Conservation (phyloP, 2,888 invertebrate genomes). For the Brachypterus glaber region DNA sequence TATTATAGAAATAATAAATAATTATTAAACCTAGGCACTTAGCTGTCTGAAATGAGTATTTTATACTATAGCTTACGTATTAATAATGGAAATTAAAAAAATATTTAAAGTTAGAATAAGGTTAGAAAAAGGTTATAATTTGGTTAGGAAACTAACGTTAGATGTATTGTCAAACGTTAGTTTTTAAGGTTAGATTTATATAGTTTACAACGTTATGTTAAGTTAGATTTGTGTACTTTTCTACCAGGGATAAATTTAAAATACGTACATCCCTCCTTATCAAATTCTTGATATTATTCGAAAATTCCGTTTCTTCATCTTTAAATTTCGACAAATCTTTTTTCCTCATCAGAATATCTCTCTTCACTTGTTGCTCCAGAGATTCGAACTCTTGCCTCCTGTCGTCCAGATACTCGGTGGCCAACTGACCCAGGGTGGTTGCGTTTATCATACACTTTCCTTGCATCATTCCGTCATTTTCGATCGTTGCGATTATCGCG, state of each 20-base stretch:
- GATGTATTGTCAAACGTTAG: no score
- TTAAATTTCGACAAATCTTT: conserved; percentile 46
- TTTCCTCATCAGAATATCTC: conserved; percentile 53
- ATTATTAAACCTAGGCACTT: no score
- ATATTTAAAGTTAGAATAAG: no score
- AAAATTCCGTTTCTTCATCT: conserved; percentile 37
- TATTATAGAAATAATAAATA: no score
- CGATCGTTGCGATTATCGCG: conserved; percentile 49
- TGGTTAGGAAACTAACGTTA: no score
- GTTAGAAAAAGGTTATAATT: no score
- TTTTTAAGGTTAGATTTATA: no score
- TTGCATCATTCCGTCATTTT: conserved; percentile 50
- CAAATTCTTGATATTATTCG: conserved; percentile 40
- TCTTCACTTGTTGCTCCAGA: conserved; percentile 50
- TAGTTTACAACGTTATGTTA: no score
- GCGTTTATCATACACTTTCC: conserved; percentile 53
- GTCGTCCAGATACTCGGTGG: conserved; percentile 57
- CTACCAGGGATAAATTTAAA: background rate
- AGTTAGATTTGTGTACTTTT: no score
- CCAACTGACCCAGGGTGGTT: conserved; percentile 57
- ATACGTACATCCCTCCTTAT: conserved; percentile 39
- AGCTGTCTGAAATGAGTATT: no score
- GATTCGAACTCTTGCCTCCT: conserved; percentile 50
- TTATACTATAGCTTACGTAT: no score
- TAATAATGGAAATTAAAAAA: no score